phyloP scores from a whole-genome alignment of 2,797 vertebrate species.

The Enteromius anoplus region DNA sequence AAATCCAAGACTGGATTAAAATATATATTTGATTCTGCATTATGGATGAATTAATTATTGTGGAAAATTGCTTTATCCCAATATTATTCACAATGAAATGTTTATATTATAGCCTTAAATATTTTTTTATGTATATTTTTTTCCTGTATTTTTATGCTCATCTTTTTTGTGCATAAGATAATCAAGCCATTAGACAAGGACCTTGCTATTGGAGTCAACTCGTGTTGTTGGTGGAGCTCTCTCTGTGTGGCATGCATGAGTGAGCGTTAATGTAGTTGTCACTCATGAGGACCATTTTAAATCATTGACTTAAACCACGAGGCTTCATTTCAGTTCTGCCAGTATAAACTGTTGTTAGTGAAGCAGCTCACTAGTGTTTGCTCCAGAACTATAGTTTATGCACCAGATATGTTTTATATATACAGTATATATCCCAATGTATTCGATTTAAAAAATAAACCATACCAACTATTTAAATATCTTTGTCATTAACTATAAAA shows the following conservation, averaged over 20 bases:
- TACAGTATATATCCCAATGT: too few relatives aligned
- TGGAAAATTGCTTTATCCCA: background rate
- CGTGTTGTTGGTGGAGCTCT: background rate
- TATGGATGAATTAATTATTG: background rate
- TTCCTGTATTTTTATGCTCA: background rate
- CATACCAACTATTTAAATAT: too few relatives aligned
- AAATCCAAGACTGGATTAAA: background rate
- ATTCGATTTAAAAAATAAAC: too few relatives aligned
- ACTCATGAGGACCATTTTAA: background rate
- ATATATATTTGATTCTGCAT: background rate
- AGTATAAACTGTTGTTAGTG: background rate
- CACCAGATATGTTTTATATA: too few relatives aligned
- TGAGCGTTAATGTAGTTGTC: background rate
- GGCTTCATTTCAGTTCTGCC: background rate
- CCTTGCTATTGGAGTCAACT: background rate
- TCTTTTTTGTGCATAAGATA: background rate
- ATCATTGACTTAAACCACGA: background rate
- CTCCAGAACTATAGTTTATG: background rate
- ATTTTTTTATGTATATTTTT: background rate
- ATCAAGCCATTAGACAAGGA: background rate
- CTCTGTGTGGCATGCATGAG: background rate
- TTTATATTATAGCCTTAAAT: background rate
- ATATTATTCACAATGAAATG: background rate
- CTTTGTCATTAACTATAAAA: too few relatives aligned
- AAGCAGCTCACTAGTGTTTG: background rate